A percentile compares a stretch with the other conserved stretches of the same genome.
phyloP scores from a whole-genome alignment of 2,113 vertebrate genomes.

The Phycodurus eques region DNA sequence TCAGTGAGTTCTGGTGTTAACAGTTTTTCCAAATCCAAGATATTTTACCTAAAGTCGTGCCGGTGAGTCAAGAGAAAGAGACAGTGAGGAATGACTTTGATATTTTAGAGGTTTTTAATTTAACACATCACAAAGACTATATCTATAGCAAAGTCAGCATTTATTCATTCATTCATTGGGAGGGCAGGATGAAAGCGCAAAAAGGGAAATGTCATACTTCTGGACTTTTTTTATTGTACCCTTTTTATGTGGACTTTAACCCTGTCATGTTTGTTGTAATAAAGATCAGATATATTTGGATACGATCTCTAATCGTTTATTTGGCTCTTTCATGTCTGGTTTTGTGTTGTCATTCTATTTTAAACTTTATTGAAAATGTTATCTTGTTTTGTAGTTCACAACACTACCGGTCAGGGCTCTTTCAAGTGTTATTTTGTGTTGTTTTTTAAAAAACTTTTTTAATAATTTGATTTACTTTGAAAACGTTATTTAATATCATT shows the following conservation, averaged over 20 bases:
- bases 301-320: slow-evolving; percentile 4
- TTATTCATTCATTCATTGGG: slow-evolving; percentile 47
- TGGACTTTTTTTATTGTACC: slow-evolving; percentile 38
- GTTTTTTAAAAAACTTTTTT: too few relatives aligned
- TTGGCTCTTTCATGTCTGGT: neutral
- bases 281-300: slow-evolving; percentile 58
- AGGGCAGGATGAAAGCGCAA: slow-evolving; percentile 36
- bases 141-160: slow-evolving; percentile 40
- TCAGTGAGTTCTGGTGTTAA: slow-evolving; percentile 15
- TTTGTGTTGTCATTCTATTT: neutral
- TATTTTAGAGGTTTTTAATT: slow-evolving; percentile 53
- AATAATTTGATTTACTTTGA: too few relatives aligned
- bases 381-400: too few relatives aligned
- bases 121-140: slow-evolving; percentile 48
- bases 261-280: slow-evolving; percentile 54
- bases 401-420: too few relatives aligned
- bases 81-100: slow-evolving; percentile 33
- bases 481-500: too few relatives aligned
- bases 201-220: slow-evolving; percentile 21
- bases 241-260: slow-evolving; percentile 31
- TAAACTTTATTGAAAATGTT: too few relatives aligned
- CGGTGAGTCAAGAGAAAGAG: slow-evolving; percentile 12
- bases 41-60: neutral
- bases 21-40: slow-evolving; percentile 2
- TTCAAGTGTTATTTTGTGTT: too few relatives aligned